Conservation (phyloP, 2,113 vertebrate species). For the Hyaena hyaena region DNA sequence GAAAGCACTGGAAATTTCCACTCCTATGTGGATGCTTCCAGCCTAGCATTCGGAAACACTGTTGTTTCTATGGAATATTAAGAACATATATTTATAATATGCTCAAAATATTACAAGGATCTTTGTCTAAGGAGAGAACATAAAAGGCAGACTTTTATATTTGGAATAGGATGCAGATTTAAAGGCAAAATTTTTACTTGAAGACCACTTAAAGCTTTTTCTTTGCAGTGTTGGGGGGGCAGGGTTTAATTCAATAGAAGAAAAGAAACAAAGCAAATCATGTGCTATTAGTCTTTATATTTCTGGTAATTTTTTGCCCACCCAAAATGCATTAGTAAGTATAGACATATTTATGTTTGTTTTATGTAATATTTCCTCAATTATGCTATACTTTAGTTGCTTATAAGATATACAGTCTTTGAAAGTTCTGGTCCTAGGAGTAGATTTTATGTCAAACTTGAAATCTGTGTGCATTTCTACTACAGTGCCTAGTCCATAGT, state of each 20-base stretch:
- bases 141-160: neutral
- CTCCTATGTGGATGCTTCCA: neutral
- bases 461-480: neutral
- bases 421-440: neutral
- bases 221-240: neutral
- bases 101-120: neutral
- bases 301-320: neutral
- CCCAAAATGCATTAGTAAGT: neutral
- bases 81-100: neutral
- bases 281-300: neutral
- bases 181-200: neutral
- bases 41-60: neutral
- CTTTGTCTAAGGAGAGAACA: neutral
- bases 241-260: neutral
- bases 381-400: neutral
- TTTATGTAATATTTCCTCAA: neutral
- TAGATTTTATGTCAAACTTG: neutral
- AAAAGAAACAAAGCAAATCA: neutral
- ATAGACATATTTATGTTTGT: neutral
- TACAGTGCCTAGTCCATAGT: neutral
- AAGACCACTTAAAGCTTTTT: neutral
- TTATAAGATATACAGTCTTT: neutral
- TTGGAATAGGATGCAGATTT: neutral
- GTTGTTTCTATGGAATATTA: neutral
- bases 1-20: neutral